Evolutionary conservation across 2,113 vertebrate genomes (phyloP).

Genomic region (Brachyhypopomus gauderio): DNA sequence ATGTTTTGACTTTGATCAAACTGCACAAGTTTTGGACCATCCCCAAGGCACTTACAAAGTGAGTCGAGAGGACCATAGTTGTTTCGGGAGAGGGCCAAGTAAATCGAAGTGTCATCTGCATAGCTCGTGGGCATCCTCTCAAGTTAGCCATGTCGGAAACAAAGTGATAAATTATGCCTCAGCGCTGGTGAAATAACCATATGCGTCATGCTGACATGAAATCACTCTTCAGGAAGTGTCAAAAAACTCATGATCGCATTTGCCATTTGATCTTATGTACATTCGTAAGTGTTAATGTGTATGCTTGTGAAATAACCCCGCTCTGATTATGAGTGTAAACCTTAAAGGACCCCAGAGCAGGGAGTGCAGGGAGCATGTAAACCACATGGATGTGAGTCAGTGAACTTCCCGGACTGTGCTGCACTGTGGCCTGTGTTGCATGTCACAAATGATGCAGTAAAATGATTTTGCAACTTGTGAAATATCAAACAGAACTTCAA

Average conservation of each 20-base stretch:
- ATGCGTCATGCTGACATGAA: not conserved
- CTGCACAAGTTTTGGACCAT: no score
- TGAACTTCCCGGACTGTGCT: conserved; percentile 27
- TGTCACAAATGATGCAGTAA: conserved; percentile 17
- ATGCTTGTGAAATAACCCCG: conserved; percentile 9
- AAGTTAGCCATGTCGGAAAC: conserved; percentile 11
- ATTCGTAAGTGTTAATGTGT: not conserved
- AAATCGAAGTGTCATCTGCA: not conserved
- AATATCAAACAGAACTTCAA: conserved; percentile 5
- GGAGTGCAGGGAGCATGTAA: conserved; percentile 4
- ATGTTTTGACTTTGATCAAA: no score
- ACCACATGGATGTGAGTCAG: conserved; percentile 23
- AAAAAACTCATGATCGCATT: not conserved
- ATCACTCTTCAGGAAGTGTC: conserved; percentile 10
- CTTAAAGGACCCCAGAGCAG: conserved; percentile 7
- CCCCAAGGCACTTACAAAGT: no score
- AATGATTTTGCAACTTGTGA: conserved; percentile 29
- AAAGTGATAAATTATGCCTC: conserved; percentile 4
- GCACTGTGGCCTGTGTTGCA: not conserved
- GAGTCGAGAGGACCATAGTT: no score
- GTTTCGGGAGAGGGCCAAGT: no score
- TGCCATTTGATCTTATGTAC: not conserved
- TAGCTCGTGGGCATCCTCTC: not conserved
- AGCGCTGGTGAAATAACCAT: not conserved
- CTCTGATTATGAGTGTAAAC: conserved; percentile 16